Evolutionary conservation across 2,113 vertebrate genomes (phyloP), one percentile per base, ranked within the genome.

Genomic region (Hydrochoerus hydrochaeris): DNA sequence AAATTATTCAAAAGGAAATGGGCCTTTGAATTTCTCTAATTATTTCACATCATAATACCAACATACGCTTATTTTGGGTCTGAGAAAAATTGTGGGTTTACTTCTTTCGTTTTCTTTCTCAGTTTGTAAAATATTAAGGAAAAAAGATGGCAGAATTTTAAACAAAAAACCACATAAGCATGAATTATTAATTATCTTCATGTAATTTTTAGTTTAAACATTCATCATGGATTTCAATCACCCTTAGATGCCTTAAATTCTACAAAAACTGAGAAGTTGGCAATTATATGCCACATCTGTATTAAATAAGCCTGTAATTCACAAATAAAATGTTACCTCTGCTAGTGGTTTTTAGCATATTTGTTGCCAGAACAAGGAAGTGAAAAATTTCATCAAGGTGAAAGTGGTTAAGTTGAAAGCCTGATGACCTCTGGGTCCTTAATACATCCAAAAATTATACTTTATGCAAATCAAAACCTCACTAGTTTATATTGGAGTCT

Each of bases 401-500:
- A 32, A 96, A 96, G 32, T 95, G 46, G 93, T 97, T 91, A 95
- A 58, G 30, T 90, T 57, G 35, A 75, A n/a, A 44, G 81, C 62
- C 71, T 89, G 24, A 35, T 96, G 14, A 2, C 97, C 88, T 88
- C 87, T 94, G n/a, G 35, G 75, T 85, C 28, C 22, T 95, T 71
- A 17, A 62, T n/a, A 63, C 30, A 81, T 2, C 16, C 22, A 71
- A 54, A 65, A 46, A 95, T 93, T 90, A 80, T 20, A 95, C 92
- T 92, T 97, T 63, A 89, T 49, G 58, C 96, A 87, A 87, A 97
- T 96, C 87, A 80, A 69, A 96, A 54, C 91, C 75, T 60, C 30
- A 20, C 54, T 95, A 30, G 92, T 97, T 97, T 97, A 95, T 97
- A 77, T 95, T 96, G 92, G 41, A 73, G 75, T 0, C 5, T 2